phyloP scores from a whole-genome alignment of 2,113 vertebrate genomes.

The Pedetes capensis region DNA sequence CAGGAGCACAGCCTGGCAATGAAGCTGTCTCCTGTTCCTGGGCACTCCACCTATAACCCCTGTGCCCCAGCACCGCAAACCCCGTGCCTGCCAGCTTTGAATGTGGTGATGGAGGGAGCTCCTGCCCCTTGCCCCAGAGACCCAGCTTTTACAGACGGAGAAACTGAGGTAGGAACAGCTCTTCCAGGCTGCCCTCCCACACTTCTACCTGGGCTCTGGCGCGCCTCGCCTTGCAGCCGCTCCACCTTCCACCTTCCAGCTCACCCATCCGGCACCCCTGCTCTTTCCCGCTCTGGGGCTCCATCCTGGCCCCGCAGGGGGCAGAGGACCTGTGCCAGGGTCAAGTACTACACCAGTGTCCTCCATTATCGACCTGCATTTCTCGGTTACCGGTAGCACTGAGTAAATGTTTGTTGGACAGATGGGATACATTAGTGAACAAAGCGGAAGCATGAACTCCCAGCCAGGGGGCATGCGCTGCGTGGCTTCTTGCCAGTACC shows the following conservation, averaged over 20 bases:
- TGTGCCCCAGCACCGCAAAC: too few species aligned
- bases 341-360: fast-evolving
- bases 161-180: not conserved
- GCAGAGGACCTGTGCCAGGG: too few species aligned
- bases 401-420: not conserved
- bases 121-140: not conserved
- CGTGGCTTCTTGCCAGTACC: fast-evolving
- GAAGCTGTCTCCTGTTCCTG: too few species aligned
- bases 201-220: too few species aligned
- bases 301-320: too few species aligned
- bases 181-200: not conserved
- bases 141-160: not conserved
- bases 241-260: not conserved
- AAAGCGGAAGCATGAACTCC: not conserved
- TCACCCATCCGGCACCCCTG: not conserved
- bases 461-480: not conserved
- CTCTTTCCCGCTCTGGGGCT: not conserved
- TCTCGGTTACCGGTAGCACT: not conserved
- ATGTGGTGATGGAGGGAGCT: too few species aligned
- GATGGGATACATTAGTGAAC: not conserved
- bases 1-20: too few species aligned
- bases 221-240: not conserved
- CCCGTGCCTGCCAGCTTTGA: too few species aligned
- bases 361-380: not conserved
- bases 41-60: too few species aligned